These are phyloP conservation scores for Drosophila yakuba DNA, from an alignment of 1,140 invertebrate species.

Conservation along the genomic window DNA sequence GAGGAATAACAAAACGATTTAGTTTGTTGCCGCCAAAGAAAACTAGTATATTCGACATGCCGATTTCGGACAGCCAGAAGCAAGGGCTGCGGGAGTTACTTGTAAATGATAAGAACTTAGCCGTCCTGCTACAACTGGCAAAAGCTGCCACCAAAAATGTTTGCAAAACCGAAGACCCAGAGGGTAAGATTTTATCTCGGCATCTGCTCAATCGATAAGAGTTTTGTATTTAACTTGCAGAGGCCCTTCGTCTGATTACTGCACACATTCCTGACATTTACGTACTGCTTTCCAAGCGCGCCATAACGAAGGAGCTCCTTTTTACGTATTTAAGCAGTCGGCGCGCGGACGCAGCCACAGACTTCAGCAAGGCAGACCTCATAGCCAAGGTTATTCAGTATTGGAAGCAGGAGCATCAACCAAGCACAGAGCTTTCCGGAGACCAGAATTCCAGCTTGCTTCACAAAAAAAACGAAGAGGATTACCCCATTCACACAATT, in stretches of 20 bases:
- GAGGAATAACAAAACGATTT: background rate
- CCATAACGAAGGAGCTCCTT: conserved; percentile 85
- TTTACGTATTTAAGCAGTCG: conserved; percentile 85
- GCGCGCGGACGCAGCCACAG: conserved; percentile 73
- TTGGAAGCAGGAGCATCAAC: conserved; percentile 72
- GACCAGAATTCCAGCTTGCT: background rate
- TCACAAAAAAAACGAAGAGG: conserved; percentile 9
- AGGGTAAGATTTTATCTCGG: conserved; percentile 30
- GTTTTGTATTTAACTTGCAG: conserved; percentile 72
- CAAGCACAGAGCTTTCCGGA: background rate
- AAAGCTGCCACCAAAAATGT: conserved; percentile 66
- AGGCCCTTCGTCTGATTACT: conserved; percentile 84
- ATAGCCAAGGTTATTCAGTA: conserved; percentile 82
- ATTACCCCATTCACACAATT: conserved; percentile 84
- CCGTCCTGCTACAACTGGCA: conserved; percentile 58
- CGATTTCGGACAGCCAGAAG: conserved; percentile 46
- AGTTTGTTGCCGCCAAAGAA: background rate
- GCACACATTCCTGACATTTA: conserved; percentile 81
- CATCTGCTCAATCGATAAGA: background rate
- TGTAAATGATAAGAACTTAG: conserved; percentile 44
- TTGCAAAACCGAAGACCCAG: conserved; percentile 38
- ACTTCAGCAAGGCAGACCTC: conserved; percentile 85
- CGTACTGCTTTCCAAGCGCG: conserved; percentile 84
- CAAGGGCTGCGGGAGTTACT: conserved; percentile 60
- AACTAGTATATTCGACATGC: conserved; percentile 33